These are phyloP conservation scores for Trachythela sp. DNA, from an alignment of 64 coral and sea anemone genomes.

Conservation along the genomic window DNA sequence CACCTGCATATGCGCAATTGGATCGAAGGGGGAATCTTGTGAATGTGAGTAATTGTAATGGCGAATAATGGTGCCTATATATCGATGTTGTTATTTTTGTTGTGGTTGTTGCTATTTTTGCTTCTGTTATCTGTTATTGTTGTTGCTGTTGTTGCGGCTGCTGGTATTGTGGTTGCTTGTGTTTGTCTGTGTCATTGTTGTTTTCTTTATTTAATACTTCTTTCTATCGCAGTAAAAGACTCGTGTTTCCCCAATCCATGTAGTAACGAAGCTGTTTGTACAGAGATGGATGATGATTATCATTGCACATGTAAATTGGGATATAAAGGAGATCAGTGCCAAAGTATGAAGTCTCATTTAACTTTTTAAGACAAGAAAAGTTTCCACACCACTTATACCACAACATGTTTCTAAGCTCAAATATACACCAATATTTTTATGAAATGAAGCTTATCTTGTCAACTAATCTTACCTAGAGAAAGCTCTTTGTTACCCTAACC, in stretches of 20 bases:
- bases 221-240: not conserved
- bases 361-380: not conserved
- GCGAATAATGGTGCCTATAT: not conserved
- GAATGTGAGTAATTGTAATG: not conserved
- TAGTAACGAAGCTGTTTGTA: not conserved
- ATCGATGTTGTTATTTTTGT: too few species aligned
- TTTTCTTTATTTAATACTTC: not conserved
- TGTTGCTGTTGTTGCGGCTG: too few species aligned
- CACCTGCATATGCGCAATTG: not conserved
- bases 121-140: too few species aligned
- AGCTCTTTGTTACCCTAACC: not conserved
- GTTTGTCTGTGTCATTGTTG: not conserved
- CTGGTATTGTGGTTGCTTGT: too few species aligned
- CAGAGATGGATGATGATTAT: not conserved
- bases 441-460: too few species aligned
- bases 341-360: not conserved
- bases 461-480: not conserved
- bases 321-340: not conserved
- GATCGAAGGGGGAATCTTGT: not conserved
- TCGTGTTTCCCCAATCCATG: constrained; percentile 4
- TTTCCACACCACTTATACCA: too few species aligned
- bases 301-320: constrained; percentile 2
- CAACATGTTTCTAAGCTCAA: too few species aligned
- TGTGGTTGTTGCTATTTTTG: too few species aligned
- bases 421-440: too few species aligned